A percentile compares a stretch with the other conserved stretches of the same genome.
These are phyloP conservation scores for Tenthredo mesomela DNA, from an alignment of 2,888 invertebrate species.

Conservation along the genomic window DNA sequence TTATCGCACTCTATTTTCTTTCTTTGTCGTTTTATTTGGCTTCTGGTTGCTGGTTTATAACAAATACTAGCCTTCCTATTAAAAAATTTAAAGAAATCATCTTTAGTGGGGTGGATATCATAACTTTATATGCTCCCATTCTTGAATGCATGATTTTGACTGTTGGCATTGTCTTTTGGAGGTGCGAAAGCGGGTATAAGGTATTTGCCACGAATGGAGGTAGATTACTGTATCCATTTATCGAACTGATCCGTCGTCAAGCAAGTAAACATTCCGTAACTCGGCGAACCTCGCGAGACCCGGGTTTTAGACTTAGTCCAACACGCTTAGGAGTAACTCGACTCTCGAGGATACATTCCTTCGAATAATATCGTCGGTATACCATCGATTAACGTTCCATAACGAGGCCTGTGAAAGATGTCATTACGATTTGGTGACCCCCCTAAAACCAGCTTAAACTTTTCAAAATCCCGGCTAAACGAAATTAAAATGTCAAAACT, in stretches of 20 bases:
- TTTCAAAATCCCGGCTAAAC: neutral
- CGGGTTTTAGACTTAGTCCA: constrained; percentile 41
- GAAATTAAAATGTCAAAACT: neutral
- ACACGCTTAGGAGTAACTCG: constrained; percentile 12
- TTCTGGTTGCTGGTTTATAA: neutral
- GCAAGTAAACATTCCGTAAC: constrained; percentile 69
- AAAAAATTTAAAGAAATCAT: neutral
- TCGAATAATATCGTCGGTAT: neutral
- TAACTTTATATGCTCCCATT: neutral
- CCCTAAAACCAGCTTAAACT: neutral
- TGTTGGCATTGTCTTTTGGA: neutral
- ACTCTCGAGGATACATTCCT: constrained; percentile 23
- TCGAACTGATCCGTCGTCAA: constrained; percentile 74
- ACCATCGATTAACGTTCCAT: neutral
- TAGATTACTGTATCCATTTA: constrained; percentile 57
- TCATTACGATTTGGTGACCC: neutral
- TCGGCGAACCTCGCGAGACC: neutral
- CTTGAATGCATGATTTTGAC: neutral
- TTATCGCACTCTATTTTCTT: neutral
- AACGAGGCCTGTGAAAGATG: neutral
- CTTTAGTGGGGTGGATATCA: neutral
- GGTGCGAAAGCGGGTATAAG: neutral
- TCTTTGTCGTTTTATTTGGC: neutral
- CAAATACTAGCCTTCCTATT: neutral
- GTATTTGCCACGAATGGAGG: neutral